Evolutionary conservation across 2,888 invertebrate species (phyloP).

Genomic region (Podotricha telesiphe): DNA sequence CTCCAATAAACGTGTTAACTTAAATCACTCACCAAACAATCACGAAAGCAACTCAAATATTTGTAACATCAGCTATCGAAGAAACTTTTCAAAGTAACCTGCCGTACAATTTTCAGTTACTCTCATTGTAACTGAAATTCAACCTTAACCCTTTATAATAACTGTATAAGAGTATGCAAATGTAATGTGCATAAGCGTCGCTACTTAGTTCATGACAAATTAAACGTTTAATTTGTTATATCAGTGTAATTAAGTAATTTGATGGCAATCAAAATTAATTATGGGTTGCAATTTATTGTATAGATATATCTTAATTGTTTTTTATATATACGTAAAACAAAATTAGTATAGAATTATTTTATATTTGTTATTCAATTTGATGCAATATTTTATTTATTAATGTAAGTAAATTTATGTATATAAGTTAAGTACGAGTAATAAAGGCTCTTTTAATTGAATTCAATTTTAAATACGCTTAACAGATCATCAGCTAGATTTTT

Average conservation of each 20-base stretch:
- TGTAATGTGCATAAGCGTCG: background rate
- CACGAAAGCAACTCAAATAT: slow-evolving; percentile 22
- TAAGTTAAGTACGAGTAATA: too few relatives aligned
- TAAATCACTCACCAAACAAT: slow-evolving; percentile 10
- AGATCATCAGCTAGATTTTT: too few relatives aligned
- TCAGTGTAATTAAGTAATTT: slow-evolving; percentile 25
- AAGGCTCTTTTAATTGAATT: too few relatives aligned
- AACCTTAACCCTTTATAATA: background rate
- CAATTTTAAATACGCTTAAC: too few relatives aligned
- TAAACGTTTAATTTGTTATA: slow-evolving; percentile 33
- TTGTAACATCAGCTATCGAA: slow-evolving; percentile 20
- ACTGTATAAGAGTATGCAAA: background rate
- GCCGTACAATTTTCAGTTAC: background rate
- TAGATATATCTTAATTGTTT: background rate
- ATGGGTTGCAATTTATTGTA: background rate
- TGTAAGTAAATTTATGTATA: too few relatives aligned
- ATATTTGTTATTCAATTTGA: too few relatives aligned
- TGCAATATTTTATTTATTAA: too few relatives aligned
- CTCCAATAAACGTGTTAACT: background rate
- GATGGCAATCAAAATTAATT: slow-evolving; percentile 13
- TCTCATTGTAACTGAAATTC: background rate
- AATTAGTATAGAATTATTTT: too few relatives aligned
- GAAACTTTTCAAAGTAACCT: slow-evolving; percentile 30
- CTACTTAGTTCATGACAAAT: slow-evolving; percentile 29
- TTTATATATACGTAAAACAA: too few relatives aligned